These are phyloP conservation scores for Synanthedon myopaeformis DNA, from an alignment of 2,888 invertebrate genomes.

Conservation along the genomic window DNA sequence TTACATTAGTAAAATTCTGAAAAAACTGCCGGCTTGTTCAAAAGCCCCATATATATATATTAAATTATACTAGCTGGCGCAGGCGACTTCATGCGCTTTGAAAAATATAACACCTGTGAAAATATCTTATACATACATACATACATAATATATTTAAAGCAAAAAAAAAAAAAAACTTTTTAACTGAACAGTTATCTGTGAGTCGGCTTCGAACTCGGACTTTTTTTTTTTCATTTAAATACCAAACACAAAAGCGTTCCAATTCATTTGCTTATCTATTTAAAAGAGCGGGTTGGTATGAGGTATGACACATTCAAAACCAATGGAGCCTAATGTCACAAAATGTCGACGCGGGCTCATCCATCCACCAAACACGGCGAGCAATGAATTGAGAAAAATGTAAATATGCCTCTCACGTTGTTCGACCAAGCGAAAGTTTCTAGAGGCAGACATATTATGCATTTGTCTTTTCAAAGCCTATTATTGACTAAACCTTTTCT, in stretches of 20 bases:
- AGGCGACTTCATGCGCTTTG: too few relatives aligned
- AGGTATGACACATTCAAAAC: constrained; percentile 54
- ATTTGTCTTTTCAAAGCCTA: constrained; percentile 6
- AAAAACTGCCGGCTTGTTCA: too few relatives aligned
- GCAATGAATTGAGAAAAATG: constrained; percentile 44
- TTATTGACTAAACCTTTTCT: background rate
- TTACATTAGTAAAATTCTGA: too few relatives aligned
- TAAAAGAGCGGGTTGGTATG: constrained; percentile 50
- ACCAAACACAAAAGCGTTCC: constrained; percentile 53
- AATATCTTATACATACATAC: too few relatives aligned
- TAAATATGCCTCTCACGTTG: constrained; percentile 40
- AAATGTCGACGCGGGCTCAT: constrained; percentile 48
- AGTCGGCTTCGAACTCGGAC: constrained; percentile 10
- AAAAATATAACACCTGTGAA: too few relatives aligned
- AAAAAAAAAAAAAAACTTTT: too few relatives aligned
- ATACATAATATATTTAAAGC: too few relatives aligned
- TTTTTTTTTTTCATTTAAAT: constrained; percentile 24
- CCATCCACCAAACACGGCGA: constrained; percentile 37
- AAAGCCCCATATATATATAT: too few relatives aligned
- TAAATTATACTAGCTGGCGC: too few relatives aligned
- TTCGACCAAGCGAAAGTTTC: constrained; percentile 34
- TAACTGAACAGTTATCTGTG: too few relatives aligned
- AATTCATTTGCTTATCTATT: constrained; percentile 68
- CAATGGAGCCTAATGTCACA: constrained; percentile 66
- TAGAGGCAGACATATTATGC: constrained; percentile 17